A percentile compares a stretch with the other conserved stretches of the same genome.
Conservation (phyloP, 1,140 invertebrate genomes). For the Wiebesia pumilae region DNA sequence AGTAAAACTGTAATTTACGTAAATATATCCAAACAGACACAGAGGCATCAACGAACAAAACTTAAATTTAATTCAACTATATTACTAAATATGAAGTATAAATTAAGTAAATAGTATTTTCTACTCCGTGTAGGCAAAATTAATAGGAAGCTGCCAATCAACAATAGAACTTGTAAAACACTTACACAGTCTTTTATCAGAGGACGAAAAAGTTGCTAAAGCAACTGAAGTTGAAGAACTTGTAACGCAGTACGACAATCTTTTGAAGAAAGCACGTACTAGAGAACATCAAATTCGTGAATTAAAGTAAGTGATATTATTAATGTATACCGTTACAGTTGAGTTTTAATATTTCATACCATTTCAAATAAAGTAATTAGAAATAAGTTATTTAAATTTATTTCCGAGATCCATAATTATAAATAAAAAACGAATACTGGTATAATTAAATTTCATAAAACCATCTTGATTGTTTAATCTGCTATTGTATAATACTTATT, state of each 20-base stretch:
- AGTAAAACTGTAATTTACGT: too few species aligned
- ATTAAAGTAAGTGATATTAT: slow-evolving; percentile 76
- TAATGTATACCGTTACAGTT: neutral
- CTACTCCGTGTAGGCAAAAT: slow-evolving; percentile 75
- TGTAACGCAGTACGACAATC: slow-evolving; percentile 80
- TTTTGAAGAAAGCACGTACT: slow-evolving; percentile 82
- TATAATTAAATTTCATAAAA: neutral
- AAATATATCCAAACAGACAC: too few species aligned
- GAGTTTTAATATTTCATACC: neutral
- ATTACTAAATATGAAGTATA: neutral
- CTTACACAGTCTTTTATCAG: slow-evolving; percentile 83
- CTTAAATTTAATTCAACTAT: neutral
- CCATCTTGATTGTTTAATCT: neutral
- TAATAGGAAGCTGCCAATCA: slow-evolving; percentile 82
- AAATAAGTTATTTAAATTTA: neutral
- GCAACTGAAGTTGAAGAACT: slow-evolving; percentile 81
- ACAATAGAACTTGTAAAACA: slow-evolving; percentile 86
- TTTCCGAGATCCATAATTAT: neutral
- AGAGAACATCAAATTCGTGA: slow-evolving; percentile 84
- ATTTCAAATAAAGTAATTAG: neutral
- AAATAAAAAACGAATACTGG: neutral
- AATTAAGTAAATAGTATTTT: neutral
- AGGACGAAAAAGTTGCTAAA: slow-evolving; percentile 83
- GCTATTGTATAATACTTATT: neutral
- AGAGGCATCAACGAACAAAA: neutral